phyloP scores from a whole-genome alignment of 2,113 vertebrate genomes.

The Mellivora capensis region DNA sequence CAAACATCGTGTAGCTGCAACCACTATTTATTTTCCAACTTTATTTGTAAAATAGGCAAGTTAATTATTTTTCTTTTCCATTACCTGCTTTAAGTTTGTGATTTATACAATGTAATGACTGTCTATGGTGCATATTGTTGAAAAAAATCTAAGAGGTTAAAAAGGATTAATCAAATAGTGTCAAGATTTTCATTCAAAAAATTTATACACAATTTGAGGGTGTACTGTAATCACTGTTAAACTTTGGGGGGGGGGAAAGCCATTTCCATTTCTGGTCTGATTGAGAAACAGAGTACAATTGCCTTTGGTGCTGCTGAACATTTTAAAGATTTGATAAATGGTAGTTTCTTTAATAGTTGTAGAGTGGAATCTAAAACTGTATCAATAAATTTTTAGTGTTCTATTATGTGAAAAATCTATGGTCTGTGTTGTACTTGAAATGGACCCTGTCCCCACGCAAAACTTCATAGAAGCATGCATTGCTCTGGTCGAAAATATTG shows the following conservation, averaged over 20 bases:
- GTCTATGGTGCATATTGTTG: not conserved
- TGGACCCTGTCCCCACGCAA: not conserved
- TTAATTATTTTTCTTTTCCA: not conserved
- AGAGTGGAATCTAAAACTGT: not conserved
- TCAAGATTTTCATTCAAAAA: conserved; percentile 36
- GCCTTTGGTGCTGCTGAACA: not conserved
- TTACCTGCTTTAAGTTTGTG: not conserved
- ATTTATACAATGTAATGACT: not conserved
- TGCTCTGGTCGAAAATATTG: conserved; percentile 17
- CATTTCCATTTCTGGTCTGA: not conserved
- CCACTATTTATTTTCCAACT: not conserved
- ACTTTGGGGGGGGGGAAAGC: not conserved
- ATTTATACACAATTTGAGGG: not conserved
- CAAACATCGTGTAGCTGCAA: not conserved
- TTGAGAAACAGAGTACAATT: not conserved
- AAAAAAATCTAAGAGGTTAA: not conserved
- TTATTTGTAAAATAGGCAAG: not conserved
- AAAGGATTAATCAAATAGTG: not conserved
- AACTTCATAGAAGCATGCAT: not conserved
- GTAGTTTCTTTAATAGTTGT: not conserved
- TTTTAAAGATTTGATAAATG: not conserved
- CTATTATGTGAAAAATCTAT: conserved; percentile 46
- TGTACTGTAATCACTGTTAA: not conserved
- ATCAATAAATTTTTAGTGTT: conserved; percentile 39
- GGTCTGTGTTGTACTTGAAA: not conserved